Evolutionary conservation across 2,888 invertebrate genomes (phyloP).

Genomic region (Alsophila aescularia): DNA sequence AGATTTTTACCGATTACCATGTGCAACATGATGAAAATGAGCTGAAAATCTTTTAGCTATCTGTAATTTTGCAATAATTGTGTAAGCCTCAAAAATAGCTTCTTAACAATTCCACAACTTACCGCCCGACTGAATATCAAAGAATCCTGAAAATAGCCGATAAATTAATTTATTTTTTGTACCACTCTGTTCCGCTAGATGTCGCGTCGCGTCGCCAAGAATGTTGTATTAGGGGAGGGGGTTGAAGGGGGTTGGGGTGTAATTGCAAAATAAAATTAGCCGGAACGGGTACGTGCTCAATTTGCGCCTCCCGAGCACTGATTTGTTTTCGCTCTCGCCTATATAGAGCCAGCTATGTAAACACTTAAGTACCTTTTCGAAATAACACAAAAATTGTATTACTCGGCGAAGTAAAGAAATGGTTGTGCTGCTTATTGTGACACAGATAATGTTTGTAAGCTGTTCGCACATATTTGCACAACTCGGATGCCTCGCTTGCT

Average conservation of each 20-base stretch:
- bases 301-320: slow-evolving; percentile 82
- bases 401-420: neutral
- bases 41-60: too few species aligned
- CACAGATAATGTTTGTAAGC: slow-evolving; percentile 37
- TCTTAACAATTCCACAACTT: neutral
- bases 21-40: too few species aligned
- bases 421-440: slow-evolving; percentile 7
- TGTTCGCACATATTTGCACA: slow-evolving; percentile 31
- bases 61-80: neutral
- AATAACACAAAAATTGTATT: slow-evolving; percentile 2
- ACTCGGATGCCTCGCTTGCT: slow-evolving; percentile 54
- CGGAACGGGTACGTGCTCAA: slow-evolving; percentile 84
- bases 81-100: neutral
- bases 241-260: slow-evolving; percentile 62
- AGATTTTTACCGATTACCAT: too few species aligned
- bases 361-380: slow-evolving; percentile 20
- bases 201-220: slow-evolving; percentile 71
- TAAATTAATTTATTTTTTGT: slow-evolving; percentile 42
- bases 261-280: slow-evolving; percentile 85
- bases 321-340: slow-evolving; percentile 81
- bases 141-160: slow-evolving; percentile 28
- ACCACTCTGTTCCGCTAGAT: slow-evolving; percentile 57
- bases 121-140: slow-evolving; percentile 22
- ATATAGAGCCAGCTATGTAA: slow-evolving; percentile 44
- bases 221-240: slow-evolving; percentile 74